Evolutionary conservation across 2,113 vertebrate genomes (phyloP), one percentile per base, ranked within the genome.

Genomic region (Neopipo cinnamomea): DNA sequence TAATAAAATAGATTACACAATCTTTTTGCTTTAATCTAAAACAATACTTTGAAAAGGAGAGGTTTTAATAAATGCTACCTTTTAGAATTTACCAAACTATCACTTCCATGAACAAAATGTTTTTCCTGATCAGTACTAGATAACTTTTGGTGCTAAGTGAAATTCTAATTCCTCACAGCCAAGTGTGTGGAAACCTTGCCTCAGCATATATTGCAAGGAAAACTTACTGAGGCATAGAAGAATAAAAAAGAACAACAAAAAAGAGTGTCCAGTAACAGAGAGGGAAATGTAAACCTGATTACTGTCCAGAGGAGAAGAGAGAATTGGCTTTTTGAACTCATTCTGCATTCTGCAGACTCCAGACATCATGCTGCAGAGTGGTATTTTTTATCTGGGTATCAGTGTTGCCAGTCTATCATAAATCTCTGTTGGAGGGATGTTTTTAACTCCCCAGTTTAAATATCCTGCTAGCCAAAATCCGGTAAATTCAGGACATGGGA

Each of bases 11-110:
- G 15, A 90, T 88, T 78, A 63, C 27, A 74, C 47, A 95, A 93
- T 53, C 58, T 25, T 68, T 71, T 52, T 52, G 9, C 80, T 89
- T 94, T 62, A 76, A 90, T 82, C 93, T 92, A 79, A 95, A 95
- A 42, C 2, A 16, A 85, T 49, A 10, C 33, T 84, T 72, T 77
- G 53, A 76, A 88, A 77, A 55, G 5, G 9, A 76, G 17, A 85
- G 4, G 5, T 16, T 94, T 94, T 73, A 78, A 52, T 77, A 71
- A 95, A 55, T 5, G 2, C 22, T 86, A 63, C 30, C 52, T 93
- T 94, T 89, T 31, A 25, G 16, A 88, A 42, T 79, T 73, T 92
- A 79, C 19, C 4, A 2, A 4, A 61, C 37, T 77, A 93, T 52
- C 44, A 20, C 39, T 79, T 95, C 80, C 50, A 93, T 67, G 25